Evolutionary conservation across 2,797 vertebrate genomes (phyloP).

Genomic region (Merluccius polli): DNA sequence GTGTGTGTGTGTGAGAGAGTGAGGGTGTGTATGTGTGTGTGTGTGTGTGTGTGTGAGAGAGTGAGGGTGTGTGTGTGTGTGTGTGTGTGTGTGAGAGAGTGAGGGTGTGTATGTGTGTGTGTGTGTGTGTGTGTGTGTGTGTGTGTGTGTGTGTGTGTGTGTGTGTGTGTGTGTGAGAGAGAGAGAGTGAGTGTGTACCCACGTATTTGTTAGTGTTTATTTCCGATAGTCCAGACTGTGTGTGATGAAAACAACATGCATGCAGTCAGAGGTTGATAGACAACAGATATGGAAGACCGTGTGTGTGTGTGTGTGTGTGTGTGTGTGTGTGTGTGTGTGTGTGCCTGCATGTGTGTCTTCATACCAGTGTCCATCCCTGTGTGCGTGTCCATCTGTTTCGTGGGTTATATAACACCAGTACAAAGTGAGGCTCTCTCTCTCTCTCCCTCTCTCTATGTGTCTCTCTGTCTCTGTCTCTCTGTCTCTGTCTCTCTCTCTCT

Average conservation of each 20-base stretch:
- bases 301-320: constrained; percentile 4
- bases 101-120: too few species aligned
- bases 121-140: too few species aligned
- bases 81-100: too few species aligned
- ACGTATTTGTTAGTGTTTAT: neutral
- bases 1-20: too few species aligned
- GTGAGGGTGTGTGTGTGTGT: too few species aligned
- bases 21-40: too few species aligned
- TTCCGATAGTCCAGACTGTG: neutral
- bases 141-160: neutral
- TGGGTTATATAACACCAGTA: constrained; percentile 57
- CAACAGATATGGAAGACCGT: neutral
- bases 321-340: constrained; percentile 34
- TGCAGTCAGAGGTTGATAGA: neutral
- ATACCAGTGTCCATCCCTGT: constrained; percentile 29
- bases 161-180: neutral
- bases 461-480: too few species aligned
- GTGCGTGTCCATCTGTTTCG: constrained; percentile 43
- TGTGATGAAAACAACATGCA: constrained; percentile 3
- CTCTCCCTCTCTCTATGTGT: neutral
- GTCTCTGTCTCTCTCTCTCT: too few species aligned
- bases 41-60: too few species aligned
- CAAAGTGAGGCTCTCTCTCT: neutral
- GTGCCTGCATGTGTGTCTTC: constrained; percentile 20
- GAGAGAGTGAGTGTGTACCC: neutral